Conservation (phyloP, 2,888 invertebrate species). For the Orgyia antiqua region DNA sequence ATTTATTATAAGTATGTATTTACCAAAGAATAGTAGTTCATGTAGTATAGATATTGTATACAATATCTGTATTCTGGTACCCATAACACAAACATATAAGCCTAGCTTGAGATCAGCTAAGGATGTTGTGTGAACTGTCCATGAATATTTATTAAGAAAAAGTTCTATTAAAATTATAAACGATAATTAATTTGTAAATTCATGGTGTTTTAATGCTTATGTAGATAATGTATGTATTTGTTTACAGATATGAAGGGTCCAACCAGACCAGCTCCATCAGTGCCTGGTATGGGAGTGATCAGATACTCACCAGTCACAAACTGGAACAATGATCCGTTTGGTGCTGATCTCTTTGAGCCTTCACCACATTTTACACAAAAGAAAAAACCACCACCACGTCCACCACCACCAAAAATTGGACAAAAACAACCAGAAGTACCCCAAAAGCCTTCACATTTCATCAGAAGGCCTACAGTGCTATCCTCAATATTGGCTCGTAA, state of each 20-base stretch:
- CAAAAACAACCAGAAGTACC: conserved; percentile 57
- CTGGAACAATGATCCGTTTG: conserved; percentile 73
- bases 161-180: too few species aligned
- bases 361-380: conserved; percentile 67
- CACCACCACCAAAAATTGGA: conserved; percentile 81
- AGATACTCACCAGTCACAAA: conserved; percentile 77
- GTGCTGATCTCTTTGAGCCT: conserved; percentile 69
- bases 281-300: conserved; percentile 56
- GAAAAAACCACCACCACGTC: conserved; percentile 84
- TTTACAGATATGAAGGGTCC: conserved; percentile 79
- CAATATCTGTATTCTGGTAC: too few species aligned
- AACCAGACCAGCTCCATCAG: conserved; percentile 76
- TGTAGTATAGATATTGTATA: too few species aligned
- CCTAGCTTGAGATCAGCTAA: too few species aligned
- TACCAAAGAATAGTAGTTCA: too few species aligned
- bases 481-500: conserved; percentile 60
- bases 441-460: conserved; percentile 73
- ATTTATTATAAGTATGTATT: too few species aligned
- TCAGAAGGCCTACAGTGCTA: conserved; percentile 67
- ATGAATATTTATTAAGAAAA: too few species aligned
- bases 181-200: too few species aligned
- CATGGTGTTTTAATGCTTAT: too few species aligned
- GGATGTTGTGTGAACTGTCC: too few species aligned
- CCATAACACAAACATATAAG: too few species aligned
- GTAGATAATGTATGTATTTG: too few species aligned